Evolutionary conservation across 2,113 vertebrate species (phyloP).

Genomic region (Salvelinus alpinus): DNA sequence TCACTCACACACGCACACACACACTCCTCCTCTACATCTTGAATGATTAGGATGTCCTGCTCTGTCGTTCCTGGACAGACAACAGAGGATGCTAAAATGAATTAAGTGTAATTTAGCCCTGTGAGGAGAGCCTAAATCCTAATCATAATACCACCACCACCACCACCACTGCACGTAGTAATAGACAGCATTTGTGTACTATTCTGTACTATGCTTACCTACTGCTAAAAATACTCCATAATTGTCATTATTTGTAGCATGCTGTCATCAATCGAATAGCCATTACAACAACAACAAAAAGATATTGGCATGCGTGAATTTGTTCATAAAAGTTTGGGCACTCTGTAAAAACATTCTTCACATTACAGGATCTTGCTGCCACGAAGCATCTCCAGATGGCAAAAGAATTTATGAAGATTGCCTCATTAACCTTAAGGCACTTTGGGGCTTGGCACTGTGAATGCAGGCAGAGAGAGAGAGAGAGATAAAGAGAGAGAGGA

Average conservation of each 20-base stretch:
- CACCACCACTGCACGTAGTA: not conserved
- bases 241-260: too few species aligned
- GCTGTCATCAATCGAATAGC: too few species aligned
- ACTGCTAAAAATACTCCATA: constrained; percentile 4
- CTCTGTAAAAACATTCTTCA: constrained; percentile 1
- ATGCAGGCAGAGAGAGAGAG: constrained; percentile 21
- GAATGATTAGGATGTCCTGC: constrained; percentile 25
- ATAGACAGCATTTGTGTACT: not conserved
- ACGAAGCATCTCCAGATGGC: constrained; percentile 63
- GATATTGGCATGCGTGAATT: constrained; percentile 8
- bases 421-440: constrained; percentile 69
- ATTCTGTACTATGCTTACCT: not conserved
- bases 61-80: constrained; percentile 42
- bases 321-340: constrained; percentile 32
- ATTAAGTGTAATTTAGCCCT: constrained; percentile 51
- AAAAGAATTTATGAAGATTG: constrained; percentile 73
- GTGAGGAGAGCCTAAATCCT: constrained; percentile 19
- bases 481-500: too few species aligned
- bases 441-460: constrained; percentile 16
- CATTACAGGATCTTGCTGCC: constrained; percentile 45
- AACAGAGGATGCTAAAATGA: constrained; percentile 47
- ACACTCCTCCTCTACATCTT: constrained; percentile 14
- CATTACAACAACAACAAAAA: too few species aligned
- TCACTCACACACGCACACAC: not conserved
- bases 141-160: not conserved